phyloP scores from a whole-genome alignment of 2,888 invertebrate genomes.

The Entomobrya proxima region DNA sequence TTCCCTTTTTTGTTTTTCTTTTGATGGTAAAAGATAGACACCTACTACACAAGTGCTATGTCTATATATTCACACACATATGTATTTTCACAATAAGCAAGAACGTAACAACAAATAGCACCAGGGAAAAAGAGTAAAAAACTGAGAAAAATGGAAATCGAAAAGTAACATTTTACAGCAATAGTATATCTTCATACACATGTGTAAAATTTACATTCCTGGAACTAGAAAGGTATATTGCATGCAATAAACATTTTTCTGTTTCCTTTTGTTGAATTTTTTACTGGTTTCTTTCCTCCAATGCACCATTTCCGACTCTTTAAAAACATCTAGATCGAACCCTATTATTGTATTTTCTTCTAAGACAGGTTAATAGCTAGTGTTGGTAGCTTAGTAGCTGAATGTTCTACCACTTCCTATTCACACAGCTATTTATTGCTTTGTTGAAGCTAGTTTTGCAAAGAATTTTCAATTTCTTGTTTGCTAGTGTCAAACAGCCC shows the following conservation, averaged over 20 bases:
- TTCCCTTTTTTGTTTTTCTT: slow-evolving; percentile 21
- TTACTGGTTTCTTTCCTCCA: not conserved
- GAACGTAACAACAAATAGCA: not conserved
- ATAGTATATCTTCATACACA: not conserved
- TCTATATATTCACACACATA: not conserved
- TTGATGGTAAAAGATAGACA: slow-evolving; percentile 20
- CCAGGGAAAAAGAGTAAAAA: not conserved
- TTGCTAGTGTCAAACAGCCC: too few relatives aligned
- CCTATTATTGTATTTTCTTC: too few relatives aligned
- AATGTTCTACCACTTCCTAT: too few relatives aligned
- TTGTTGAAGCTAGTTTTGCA: too few relatives aligned
- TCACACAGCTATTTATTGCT: too few relatives aligned
- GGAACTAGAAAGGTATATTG: slow-evolving; percentile 14
- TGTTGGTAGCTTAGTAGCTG: too few relatives aligned
- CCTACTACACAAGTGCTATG: not conserved
- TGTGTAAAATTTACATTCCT: slow-evolving; percentile 16
- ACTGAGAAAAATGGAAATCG: slow-evolving; percentile 10
- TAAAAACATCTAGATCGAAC: too few relatives aligned
- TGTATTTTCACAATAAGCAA: not conserved
- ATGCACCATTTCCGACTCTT: not conserved
- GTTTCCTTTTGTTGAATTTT: not conserved
- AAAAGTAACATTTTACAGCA: slow-evolving; percentile 35
- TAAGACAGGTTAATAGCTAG: too few relatives aligned
- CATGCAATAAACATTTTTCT: slow-evolving; percentile 34
- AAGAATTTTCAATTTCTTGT: too few relatives aligned